Conservation (phyloP, 2,888 invertebrate genomes). For the Lacanobia oleracea region DNA sequence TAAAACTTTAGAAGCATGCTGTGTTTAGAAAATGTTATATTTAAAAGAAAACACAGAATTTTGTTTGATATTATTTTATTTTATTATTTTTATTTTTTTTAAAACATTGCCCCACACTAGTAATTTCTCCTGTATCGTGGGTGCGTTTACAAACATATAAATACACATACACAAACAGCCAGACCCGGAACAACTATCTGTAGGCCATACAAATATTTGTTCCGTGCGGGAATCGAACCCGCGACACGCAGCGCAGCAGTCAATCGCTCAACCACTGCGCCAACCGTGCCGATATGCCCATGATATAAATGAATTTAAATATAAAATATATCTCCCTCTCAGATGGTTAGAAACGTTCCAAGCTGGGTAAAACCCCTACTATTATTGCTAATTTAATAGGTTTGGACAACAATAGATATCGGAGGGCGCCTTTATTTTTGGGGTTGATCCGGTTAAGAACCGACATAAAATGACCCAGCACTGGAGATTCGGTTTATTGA, state of each 20-base stretch:
- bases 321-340: background rate
- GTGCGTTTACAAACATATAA: too few relatives aligned
- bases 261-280: too few relatives aligned
- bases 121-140: too few relatives aligned
- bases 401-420: constrained; percentile 56
- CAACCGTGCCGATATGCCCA: too few relatives aligned
- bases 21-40: background rate
- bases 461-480: constrained; percentile 60
- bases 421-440: constrained; percentile 57
- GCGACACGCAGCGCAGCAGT: too few relatives aligned
- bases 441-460: constrained; percentile 62
- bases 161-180: too few relatives aligned
- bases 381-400: constrained; percentile 58
- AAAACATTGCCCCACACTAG: too few relatives aligned
- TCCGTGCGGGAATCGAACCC: too few relatives aligned
- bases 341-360: constrained; percentile 9
- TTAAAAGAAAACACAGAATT: background rate
- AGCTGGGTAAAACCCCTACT: constrained; percentile 28
- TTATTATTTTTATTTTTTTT: too few relatives aligned
- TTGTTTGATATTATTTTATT: background rate
- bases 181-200: too few relatives aligned
- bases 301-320: background rate
- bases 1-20: background rate
- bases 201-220: too few relatives aligned
- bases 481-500: constrained; percentile 69